Conservation (phyloP, 2,888 invertebrate species). For the Drepana falcataria region DNA sequence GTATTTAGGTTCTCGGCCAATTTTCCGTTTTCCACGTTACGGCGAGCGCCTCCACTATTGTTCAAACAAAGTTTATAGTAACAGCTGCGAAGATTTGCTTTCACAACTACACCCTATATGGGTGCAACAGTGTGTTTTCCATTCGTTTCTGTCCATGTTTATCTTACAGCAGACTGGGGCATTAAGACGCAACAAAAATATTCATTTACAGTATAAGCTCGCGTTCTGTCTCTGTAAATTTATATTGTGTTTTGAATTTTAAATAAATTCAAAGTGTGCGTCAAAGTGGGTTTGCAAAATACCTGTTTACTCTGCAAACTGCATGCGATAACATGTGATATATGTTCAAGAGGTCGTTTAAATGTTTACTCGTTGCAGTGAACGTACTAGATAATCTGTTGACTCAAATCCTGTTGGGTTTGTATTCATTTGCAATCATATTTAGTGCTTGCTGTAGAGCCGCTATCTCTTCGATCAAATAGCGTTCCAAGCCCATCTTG, state of each 20-base stretch:
- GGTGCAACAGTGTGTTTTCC: not conserved
- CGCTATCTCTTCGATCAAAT: not conserved
- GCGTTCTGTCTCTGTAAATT: constrained; percentile 5
- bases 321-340: constrained; percentile 37
- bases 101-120: constrained; percentile 1
- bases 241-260: too few relatives aligned
- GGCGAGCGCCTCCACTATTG: constrained; percentile 26
- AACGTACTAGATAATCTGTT: constrained; percentile 13
- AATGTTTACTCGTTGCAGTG: constrained; percentile 28
- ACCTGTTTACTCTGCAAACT: constrained; percentile 33
- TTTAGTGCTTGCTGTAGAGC: not conserved
- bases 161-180: not conserved
- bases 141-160: not conserved
- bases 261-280: constrained; percentile 6
- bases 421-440: not conserved
- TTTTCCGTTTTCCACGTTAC: constrained; percentile 62
- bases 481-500: not conserved
- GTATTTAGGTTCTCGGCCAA: constrained; percentile 46
- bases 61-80: constrained; percentile 11
- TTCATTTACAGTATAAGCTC: constrained; percentile 4
- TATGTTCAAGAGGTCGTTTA: constrained; percentile 18
- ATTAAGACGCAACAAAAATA: not conserved
- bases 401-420: constrained; percentile 1
- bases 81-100: constrained; percentile 3
- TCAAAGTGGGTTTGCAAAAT: constrained; percentile 24